Evolutionary conservation across 2,113 vertebrate genomes (phyloP), one percentile per base, ranked within the genome.

Genomic region (Saimiri boliviensis): DNA sequence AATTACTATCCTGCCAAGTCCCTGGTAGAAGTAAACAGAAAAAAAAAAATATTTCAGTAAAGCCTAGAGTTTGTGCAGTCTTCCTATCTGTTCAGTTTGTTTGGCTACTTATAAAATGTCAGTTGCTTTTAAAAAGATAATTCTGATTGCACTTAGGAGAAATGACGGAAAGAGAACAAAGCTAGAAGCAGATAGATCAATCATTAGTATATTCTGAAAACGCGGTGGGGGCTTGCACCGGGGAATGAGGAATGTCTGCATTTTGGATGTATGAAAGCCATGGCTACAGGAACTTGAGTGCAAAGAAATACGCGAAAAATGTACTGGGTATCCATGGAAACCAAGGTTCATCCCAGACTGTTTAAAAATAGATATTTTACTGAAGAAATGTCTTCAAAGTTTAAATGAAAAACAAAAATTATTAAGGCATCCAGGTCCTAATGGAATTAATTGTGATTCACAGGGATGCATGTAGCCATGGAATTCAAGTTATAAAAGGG

Each of bases 221-320:
- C 6, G 73, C 1, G 25, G 21, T 8, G 17, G 11, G 1, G 40
- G 2, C 1, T 37, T 35, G 8, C 66, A 8, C 20, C 25, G 35
- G 30, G 25, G 27, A 40, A 2, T 16, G 0, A 25, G 7, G n/a
- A 1, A 2, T n/a, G 9, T 45, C 49, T 71, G 25, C 20, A 12
- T 47, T 86, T 49, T 19, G 6, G 23, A 13, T 49, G 8, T 19
- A 1, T 25, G 16, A 5, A 27, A 40, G 60, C 25, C 16, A 35
- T 20, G 37, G 16, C 17, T 32, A 19, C 32, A 17, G 23, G 23
- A 35, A 30, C 30, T 42, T 17, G 6, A 4, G 5, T 30, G 37
- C n/a, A 54, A 27, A 16, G 54, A 45, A 40, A 86, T 74, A 56
- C 14, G 47, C 13, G 19, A 9, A 91, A 42, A 17, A 6, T 27